Base-by-base conservation (phyloP, 2,113 vertebrate genomes). In the Myrmophylax atrothorax region DNA sequence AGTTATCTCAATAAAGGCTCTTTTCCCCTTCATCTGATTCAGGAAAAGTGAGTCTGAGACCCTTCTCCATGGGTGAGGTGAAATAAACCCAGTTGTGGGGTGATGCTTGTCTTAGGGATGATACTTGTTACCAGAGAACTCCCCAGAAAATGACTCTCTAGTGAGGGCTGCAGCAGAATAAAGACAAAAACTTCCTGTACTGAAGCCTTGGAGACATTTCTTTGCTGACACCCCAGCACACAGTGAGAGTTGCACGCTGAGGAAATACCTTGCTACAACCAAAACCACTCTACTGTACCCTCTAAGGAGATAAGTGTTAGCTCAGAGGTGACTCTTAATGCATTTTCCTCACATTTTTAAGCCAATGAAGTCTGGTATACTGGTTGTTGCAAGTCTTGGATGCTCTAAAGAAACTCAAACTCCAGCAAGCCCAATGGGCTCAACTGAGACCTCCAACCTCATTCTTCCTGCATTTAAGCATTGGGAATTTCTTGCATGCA, bases 21-120 rank as follows among this genome's bases (percentile, higher is more conserved):
- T 80, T 92, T 64, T 31, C 5, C 26, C 11, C 19, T 86, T 73
- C 42, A 40, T 9, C 24, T 22, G 33, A 9, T 18, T 46, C 29
- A 50, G 14, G 3, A 47, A 50, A 56, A 0, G 2, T 47, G 62
- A 63, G 7, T 10, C 33, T 87, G 31, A 73, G 22, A 29, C 2
- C 24, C 12, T 58, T 13, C 13, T 60, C 8, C 6, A 2, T 3
- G 2, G 25, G 3, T 16, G 38, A 63, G 10, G 16, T 38, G 26
- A 37, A 81, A 53, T 3, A 37, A 80, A 42, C 5, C 3, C n/a
- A 1, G 0, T 3, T 44, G 50, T 69, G 37, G 1, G 47, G 24
- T 35, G 33, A 29, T 74, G 23, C 18, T 37, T 78, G 60, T 7
- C 12, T 56, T 22, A 24, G 26, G 44, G 22, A 28, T 94, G 60